Conservation (phyloP, 2,888 invertebrate genomes). For the Pedicia rivosa region DNA sequence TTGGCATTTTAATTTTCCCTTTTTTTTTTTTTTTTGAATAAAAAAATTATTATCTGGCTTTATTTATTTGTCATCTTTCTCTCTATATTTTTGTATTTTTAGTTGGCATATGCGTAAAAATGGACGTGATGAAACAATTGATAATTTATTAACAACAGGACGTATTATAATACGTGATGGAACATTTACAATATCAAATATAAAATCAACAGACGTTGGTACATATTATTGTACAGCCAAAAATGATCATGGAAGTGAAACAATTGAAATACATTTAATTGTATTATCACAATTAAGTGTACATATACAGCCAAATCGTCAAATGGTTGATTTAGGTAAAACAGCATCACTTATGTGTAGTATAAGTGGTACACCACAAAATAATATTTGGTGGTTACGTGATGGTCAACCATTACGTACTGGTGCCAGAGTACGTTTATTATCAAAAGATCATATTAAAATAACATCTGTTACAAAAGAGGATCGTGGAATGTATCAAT, state of each 20-base stretch:
- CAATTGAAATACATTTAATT: slow-evolving; percentile 35
- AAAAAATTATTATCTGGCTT: no score
- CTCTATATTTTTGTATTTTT: no score
- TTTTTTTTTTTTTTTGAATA: no score
- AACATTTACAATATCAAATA: slow-evolving; percentile 34
- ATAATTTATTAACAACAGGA: slow-evolving; percentile 29
- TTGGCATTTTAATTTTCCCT: no score
- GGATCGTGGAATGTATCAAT: slow-evolving; percentile 84
- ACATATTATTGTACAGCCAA: slow-evolving; percentile 37
- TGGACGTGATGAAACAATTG: slow-evolving; percentile 33
- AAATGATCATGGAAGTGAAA: slow-evolving; percentile 37
- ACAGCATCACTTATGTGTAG: slow-evolving; percentile 46
- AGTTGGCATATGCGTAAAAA: slow-evolving; percentile 35
- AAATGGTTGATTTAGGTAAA: slow-evolving; percentile 67
- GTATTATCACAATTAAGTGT: slow-evolving; percentile 54
- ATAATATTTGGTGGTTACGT: slow-evolving; percentile 59
- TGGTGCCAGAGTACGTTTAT: slow-evolving; percentile 37
- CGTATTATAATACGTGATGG: slow-evolving; percentile 35
- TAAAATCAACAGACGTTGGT: slow-evolving; percentile 34
- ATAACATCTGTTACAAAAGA: slow-evolving; percentile 53
- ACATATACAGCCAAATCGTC: slow-evolving; percentile 54
- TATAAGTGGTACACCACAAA: slow-evolving; percentile 65
- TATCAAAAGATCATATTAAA: slow-evolving; percentile 36
- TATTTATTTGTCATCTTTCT: no score
- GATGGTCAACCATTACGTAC: slow-evolving; percentile 47